These are phyloP conservation scores for Siniperca chuatsi DNA, from an alignment of 2,113 vertebrate genomes.

Conservation along the genomic window DNA sequence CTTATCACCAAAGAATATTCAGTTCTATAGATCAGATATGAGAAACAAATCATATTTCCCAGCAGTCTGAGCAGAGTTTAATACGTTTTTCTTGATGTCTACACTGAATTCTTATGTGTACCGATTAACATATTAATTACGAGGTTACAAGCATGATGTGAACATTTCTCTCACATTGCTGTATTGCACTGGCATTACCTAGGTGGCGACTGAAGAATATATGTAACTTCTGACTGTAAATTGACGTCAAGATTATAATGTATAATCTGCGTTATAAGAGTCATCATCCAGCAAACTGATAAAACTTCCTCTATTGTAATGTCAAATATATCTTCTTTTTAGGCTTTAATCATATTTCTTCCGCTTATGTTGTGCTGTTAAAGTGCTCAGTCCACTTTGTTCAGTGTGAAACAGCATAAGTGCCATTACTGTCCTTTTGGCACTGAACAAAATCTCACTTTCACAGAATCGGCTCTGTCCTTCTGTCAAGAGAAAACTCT, in stretches of 20 bases:
- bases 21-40: constrained; percentile 32
- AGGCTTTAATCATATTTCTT: background rate
- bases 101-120: background rate
- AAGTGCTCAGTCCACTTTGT: background rate
- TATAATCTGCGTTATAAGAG: constrained; percentile 10
- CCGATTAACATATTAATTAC: background rate
- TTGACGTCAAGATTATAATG: background rate
- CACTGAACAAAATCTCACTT: background rate
- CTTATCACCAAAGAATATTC: constrained; percentile 35
- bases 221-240: background rate
- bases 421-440: background rate
- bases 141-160: background rate
- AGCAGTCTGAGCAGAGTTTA: background rate
- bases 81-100: background rate
- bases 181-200: background rate
- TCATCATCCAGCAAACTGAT: background rate
- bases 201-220: background rate
- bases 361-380: rapidly evolving
- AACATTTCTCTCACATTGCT: background rate
- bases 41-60: constrained; percentile 13
- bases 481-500: background rate
- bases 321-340: constrained; percentile 6
- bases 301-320: background rate
- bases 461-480: background rate
- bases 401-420: background rate